Conservation (phyloP, 1,140 invertebrate species). For the Diorhabda carinulata region DNA sequence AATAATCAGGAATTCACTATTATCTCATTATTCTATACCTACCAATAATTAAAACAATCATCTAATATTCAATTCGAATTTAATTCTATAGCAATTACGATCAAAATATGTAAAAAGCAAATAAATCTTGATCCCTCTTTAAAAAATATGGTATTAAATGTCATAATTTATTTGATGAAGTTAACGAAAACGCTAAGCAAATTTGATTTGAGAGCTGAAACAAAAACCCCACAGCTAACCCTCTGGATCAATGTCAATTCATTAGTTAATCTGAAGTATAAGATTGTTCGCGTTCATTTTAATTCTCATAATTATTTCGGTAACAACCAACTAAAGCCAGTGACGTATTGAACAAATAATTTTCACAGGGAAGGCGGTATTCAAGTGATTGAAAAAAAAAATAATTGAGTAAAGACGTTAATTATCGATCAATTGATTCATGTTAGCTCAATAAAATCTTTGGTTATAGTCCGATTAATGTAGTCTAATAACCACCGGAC, state of each 20-base stretch:
- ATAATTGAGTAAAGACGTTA: no score
- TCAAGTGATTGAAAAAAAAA: no score
- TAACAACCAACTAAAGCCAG: slow-evolving; percentile 22
- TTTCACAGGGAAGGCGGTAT: no score
- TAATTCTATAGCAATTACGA: no score
- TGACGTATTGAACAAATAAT: slow-evolving; percentile 6
- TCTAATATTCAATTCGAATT: no score
- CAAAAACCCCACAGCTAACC: slow-evolving; percentile 37
- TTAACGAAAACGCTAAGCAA: slow-evolving; percentile 21
- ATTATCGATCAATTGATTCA: no score
- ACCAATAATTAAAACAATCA: no score
- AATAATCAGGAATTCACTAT: no score
- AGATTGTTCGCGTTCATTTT: slow-evolving; percentile 37
- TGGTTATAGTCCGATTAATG: no score
- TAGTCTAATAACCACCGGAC: no score
- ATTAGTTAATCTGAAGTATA: slow-evolving; percentile 37
- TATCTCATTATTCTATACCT: no score
- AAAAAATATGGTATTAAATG: slow-evolving; percentile 10
- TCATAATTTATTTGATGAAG: slow-evolving; percentile 13
- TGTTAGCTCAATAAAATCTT: no score
- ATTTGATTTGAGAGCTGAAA: slow-evolving; percentile 43
- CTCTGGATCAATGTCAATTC: slow-evolving; percentile 48
- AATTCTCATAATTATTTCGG: slow-evolving; percentile 49
- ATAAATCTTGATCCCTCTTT: background rate
- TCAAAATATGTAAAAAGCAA: background rate